Percentiles rank a stretch among this genome's conserved stretches.
Evolutionary conservation across 2,113 vertebrate genomes (phyloP).

Genomic region (Dinomys branickii): DNA sequence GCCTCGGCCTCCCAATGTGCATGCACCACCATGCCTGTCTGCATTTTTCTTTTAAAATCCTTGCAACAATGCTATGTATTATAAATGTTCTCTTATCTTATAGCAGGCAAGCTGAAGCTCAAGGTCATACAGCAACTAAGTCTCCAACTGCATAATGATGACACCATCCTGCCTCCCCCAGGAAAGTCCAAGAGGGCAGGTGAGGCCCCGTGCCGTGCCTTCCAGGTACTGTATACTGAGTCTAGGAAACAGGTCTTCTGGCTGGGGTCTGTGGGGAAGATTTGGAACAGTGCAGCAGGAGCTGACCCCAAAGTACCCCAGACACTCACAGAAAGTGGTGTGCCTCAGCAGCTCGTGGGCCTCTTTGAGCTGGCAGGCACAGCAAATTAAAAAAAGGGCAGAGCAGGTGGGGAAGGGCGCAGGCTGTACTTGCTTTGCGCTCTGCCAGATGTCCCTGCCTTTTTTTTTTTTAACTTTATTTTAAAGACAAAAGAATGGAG

Average conservation of each 20-base stretch:
- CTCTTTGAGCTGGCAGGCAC: not conserved
- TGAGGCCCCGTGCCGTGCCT: not conserved
- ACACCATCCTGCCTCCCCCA: not conserved
- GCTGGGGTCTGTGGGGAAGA: not conserved
- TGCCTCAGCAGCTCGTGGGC: not conserved
- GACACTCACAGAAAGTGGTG: not conserved
- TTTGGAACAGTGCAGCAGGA: not conserved
- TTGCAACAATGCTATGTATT: not conserved
- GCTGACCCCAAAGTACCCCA: not conserved
- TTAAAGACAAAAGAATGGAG: too few relatives aligned
- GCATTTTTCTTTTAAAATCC: constrained; percentile 1
- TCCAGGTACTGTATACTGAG: not conserved
- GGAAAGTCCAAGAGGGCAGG: not conserved
- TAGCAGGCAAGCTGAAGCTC: not conserved
- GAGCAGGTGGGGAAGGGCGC: not conserved
- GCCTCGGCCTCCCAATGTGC: not conserved
- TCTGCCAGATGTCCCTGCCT: not conserved
- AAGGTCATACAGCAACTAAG: constrained; percentile 33
- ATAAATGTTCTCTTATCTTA: not conserved
- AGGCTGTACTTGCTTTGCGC: not conserved
- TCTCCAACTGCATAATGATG: not conserved
- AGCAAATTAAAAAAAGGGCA: not conserved
- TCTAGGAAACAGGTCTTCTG: not conserved
- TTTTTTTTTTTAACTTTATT: too few relatives aligned
- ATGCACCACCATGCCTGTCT: not conserved